These are phyloP conservation scores for Agrotis ipsilon DNA, from an alignment of 2,888 invertebrate species.

Conservation along the genomic window DNA sequence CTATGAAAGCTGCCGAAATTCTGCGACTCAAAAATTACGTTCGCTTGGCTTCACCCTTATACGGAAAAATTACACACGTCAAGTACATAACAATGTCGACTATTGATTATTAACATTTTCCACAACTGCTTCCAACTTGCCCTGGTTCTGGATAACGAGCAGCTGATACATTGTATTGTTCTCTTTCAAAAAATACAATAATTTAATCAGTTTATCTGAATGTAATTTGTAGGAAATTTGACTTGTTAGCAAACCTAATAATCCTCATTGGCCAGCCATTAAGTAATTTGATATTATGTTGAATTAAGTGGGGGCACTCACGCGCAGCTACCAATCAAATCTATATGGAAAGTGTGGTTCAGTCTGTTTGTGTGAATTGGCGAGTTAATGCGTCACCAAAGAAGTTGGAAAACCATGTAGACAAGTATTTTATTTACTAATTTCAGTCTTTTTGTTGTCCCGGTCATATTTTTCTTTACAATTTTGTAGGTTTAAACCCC, in stretches of 20 bases:
- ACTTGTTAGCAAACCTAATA: constrained; percentile 63
- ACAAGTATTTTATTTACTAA: no score
- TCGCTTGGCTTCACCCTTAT: no score
- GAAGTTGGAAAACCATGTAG: no score
- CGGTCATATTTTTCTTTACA: no score
- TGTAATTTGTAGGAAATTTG: constrained; percentile 58
- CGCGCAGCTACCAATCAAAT: constrained; percentile 44
- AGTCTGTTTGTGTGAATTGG: constrained; percentile 11
- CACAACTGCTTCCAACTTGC: constrained; percentile 29
- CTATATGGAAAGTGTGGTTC: constrained; percentile 1
- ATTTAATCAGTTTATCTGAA: constrained; percentile 55
- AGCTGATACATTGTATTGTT: constrained; percentile 52
- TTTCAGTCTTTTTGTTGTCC: no score
- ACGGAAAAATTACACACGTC: no score
- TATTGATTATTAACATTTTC: background rate
- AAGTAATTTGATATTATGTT: constrained; percentile 64
- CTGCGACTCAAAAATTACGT: no score
- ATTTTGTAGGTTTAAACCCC: no score
- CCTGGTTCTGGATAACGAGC: constrained; percentile 43
- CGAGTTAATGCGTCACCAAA: background rate
- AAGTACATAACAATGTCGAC: no score
- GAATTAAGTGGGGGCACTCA: constrained; percentile 62
- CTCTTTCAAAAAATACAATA: constrained; percentile 42
- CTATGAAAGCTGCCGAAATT: no score
- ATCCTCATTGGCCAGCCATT: constrained; percentile 47